Percentiles rank a stretch among this genome's conserved stretches.
Conservation (phyloP, 2,113 vertebrate genomes). For the Rattus rattus region DNA sequence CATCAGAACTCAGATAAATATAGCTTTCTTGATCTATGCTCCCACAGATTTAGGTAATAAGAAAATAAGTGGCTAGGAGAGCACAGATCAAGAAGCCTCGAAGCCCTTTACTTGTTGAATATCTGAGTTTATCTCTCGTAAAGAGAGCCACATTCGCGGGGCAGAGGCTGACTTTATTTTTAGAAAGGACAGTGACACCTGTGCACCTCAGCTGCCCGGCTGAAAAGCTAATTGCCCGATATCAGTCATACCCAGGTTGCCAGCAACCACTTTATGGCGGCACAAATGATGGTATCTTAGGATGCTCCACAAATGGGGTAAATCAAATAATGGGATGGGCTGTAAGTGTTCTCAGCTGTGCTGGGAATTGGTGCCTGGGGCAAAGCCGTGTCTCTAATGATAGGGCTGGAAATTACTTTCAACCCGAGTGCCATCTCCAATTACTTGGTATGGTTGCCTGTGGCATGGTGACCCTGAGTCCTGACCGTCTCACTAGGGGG, state of each 20-base stretch:
- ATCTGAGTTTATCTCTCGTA: slow-evolving; percentile 33
- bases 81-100: background rate
- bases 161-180: background rate
- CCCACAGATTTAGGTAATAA: slow-evolving; percentile 19
- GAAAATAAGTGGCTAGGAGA: background rate
- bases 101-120: slow-evolving; percentile 60
- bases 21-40: slow-evolving; percentile 27
- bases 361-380: background rate
- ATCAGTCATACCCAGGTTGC: slow-evolving; percentile 11
- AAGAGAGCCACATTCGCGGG: background rate
- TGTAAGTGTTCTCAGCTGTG: background rate
- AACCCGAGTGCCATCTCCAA: background rate
- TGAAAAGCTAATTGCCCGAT: slow-evolving; percentile 23
- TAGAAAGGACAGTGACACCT: slow-evolving; percentile 45
- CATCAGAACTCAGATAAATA: slow-evolving; percentile 55
- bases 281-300: slow-evolving; percentile 20
- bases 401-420: slow-evolving; percentile 31
- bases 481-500: background rate
- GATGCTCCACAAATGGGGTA: background rate
- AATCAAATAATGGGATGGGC: background rate
- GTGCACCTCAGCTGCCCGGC: background rate
- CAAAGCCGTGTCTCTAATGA: background rate
- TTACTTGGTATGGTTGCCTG: background rate
- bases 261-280: slow-evolving; percentile 10
- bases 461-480: background rate